These are phyloP conservation scores for Marcusenius ussheri DNA, from an alignment of 2,113 vertebrate species.

Conservation along the genomic window DNA sequence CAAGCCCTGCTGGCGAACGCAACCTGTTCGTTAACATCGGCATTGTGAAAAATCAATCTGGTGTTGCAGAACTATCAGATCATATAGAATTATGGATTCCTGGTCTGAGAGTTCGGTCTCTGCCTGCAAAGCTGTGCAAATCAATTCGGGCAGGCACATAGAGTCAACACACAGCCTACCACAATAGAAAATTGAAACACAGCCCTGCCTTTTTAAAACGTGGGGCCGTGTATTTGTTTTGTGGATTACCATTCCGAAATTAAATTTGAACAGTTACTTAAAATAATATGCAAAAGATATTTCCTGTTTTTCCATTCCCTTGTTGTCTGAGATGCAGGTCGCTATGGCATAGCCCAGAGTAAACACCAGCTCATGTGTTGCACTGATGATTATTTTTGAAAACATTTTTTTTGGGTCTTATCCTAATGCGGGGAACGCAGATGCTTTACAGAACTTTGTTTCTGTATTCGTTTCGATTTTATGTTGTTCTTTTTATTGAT, in stretches of 20 bases:
- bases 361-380: slow-evolving; percentile 59
- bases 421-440: slow-evolving; percentile 49
- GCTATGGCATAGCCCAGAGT: slow-evolving; percentile 50
- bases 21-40: slow-evolving; percentile 80
- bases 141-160: slow-evolving; percentile 79
- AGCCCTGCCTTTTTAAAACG: slow-evolving; percentile 64
- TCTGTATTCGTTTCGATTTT: slow-evolving; percentile 44
- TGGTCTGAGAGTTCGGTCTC: slow-evolving; percentile 76
- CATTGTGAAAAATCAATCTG: slow-evolving; percentile 85
- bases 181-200: slow-evolving; percentile 73
- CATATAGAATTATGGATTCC: slow-evolving; percentile 91
- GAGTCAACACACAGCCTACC: slow-evolving; percentile 67
- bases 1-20: slow-evolving; percentile 57
- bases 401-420: slow-evolving; percentile 56
- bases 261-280: slow-evolving; percentile 79
- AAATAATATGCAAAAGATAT: slow-evolving; percentile 76
- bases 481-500: slow-evolving; percentile 33
- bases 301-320: slow-evolving; percentile 52
- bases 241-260: slow-evolving; percentile 74
- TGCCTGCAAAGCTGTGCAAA: slow-evolving; percentile 76
- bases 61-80: slow-evolving; percentile 90
- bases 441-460: slow-evolving; percentile 49
- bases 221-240: slow-evolving; percentile 73
- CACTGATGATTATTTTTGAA: slow-evolving; percentile 64
- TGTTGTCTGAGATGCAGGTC: slow-evolving; percentile 58